Evolutionary conservation across 2,113 vertebrate genomes (phyloP), one percentile per base, ranked within the genome.

Genomic region (Oryzias woworae): DNA sequence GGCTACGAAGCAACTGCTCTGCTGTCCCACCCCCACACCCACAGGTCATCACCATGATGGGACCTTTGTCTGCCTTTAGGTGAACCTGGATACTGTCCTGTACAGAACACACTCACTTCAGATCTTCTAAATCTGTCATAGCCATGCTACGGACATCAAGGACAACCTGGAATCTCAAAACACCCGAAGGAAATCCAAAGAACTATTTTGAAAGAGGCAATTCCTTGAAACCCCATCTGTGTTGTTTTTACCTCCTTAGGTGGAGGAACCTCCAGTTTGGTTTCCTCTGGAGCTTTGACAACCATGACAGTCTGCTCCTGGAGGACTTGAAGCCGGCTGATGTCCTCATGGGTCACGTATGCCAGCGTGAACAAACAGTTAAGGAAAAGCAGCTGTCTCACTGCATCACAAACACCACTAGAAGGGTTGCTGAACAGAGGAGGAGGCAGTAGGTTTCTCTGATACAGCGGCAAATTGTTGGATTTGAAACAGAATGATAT

Each of bases 241-340:
- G 8, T 5, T 45, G 47, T 69, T 86, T n/a, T 73, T 86, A 97
- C 96, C 49, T 96, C 91, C 75, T 85, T 93, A 36, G 95, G 96
- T 4, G 92, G 56, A 0, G 95, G 94, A 14, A 98, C 91, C 73
- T 96, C 94, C 85, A 99, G 60, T 31, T 88, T 94, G 50, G 95
- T 97, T 85, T 96, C 96, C 64, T 96, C 95, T 0, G 96, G 96
- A 43, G 96, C 95, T 77, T 92, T 96, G 71, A 99, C 92, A 0
- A 93, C 92, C 0, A 99, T 92, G 53, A 98, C 81, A 5, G 95
- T 95, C 90, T 98, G 96, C 28, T 94, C 93, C 23, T 92, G 92
- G 86, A 98, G 95, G 17, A 85, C 88, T 1, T 71, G 26, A 18
- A 98, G 91, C 47, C 77, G 91, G 42, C 90, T 83, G 58, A 98